Base-by-base conservation (phyloP, 2,113 vertebrate genomes). In the Cathartes aura region DNA sequence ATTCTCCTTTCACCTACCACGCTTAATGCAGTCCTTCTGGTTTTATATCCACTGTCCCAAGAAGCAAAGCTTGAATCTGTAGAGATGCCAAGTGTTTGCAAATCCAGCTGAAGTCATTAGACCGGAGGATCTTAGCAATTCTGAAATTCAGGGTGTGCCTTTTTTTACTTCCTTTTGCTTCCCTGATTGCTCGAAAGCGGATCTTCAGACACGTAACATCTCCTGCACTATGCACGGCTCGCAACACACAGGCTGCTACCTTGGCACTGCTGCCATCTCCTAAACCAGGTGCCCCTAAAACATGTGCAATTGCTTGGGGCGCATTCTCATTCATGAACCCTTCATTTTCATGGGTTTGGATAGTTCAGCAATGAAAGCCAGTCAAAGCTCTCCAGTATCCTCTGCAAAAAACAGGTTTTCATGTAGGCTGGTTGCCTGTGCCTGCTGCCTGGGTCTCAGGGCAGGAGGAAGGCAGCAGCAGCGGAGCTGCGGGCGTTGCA, bases 201-300 rank as follows among this genome's bases (percentile, higher is more conserved):
- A 58, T 56, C 63, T 66, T 60, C 53, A 88, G 52, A 34, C 43
- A 40, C 1, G 0, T 3, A 50, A 16, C 34, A 45, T 16, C 78
- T 75, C 29, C 66, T 82, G 64, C 48, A 18, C 64, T 30, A 17
- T 6, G 42, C 45, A 27, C n/a, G 0, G 7, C 42, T 70, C 20
- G 2, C 63, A 84, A 21, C 42, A 14, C 0, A 0, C 23, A 45
- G 47, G 12, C n/a, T 13, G 32, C 32, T 15, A 22, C 15, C 7
- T 59, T 36, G 24, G 36, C 38, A 20, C 19, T 34, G 59, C 72
- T 60, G 43, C 55, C 56, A 26, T 53, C 36, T 85, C 74, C 60
- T 59, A 55, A 71, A 71, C 11, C 12, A 36, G 12, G 19, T 7
- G 24, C 29, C 45, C 63, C 26, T 38, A 14, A 91, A 87, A 13